Evolutionary conservation across 2,113 vertebrate genomes (phyloP), one percentile per base, ranked within the genome.

Genomic region (Platichthys stellatus): DNA sequence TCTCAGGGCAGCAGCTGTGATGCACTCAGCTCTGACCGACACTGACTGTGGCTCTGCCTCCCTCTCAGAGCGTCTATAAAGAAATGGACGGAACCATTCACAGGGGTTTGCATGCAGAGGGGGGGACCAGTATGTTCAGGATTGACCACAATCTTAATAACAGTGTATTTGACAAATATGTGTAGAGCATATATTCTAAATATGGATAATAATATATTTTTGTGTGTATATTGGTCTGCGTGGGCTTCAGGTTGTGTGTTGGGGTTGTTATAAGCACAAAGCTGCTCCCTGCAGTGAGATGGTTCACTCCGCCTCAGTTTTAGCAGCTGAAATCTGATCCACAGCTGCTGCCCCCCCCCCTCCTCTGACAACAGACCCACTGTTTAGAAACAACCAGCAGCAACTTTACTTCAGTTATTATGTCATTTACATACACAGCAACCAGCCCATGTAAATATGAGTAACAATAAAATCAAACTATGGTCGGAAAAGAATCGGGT

Each of bases 271-370:
- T 5, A 9, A 49, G 3, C 4, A 51, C 31, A n/a, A 5, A 14
- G 21, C 0, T 0, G 2, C 74, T 2, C 72, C 72, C 72, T 12
- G 13, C 58, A 17, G 51, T 12, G 4, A 8, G 23, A 87, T 88
- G 86, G 90, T 85, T 85, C 68, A 28, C 0, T 76, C 86, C 78
- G 11, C 64, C 63, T 82, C 64, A 7, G 84, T 72, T 86, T 81
- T 71, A 85, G 80, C 70, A 66, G 73, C 64, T 84, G 90, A 80
- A 91, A 91, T 78, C 65, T 78, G 88, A 91, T 69, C 84, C 74
- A 60, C 70, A 81, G 81, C 81, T 76, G 83, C 82, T 69, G 61
- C 72, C 59, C 72, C 47, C 47, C 63, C 8, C 31, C 57, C 4
- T 10, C 40, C 68, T 61, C 21, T n/a, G 47, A 73, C 67, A 72